phyloP scores from a whole-genome alignment of 2,888 invertebrate species.

The Ommatoiulus sabulosus region DNA sequence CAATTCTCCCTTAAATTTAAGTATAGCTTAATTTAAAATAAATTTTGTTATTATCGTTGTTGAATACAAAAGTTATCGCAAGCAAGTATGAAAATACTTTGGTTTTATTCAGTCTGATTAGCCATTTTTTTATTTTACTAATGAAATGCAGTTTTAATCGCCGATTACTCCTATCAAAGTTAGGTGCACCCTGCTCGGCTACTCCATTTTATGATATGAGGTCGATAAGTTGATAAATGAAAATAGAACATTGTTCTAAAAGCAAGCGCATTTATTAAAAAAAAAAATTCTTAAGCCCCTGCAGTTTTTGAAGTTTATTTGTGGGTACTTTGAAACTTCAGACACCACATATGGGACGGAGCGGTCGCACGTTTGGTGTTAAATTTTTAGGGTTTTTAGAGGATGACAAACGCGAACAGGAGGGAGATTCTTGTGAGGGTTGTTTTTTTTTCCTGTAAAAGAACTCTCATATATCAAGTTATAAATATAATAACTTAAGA shows the following conservation, averaged over 20 bases:
- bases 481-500: neutral
- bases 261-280: neutral
- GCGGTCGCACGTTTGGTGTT: neutral
- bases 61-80: too few relatives aligned
- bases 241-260: neutral
- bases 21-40: too few relatives aligned
- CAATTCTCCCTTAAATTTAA: too few relatives aligned
- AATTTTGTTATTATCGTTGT: too few relatives aligned
- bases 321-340: neutral
- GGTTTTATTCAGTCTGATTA: too few relatives aligned
- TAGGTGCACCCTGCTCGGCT: too few relatives aligned
- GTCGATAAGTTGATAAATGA: too few relatives aligned
- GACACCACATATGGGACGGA: slow-evolving; percentile 1
- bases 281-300: neutral
- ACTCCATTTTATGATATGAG: too few relatives aligned
- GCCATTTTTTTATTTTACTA: too few relatives aligned
- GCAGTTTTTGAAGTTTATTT: neutral
- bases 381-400: neutral
- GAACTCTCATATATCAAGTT: neutral
- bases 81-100: too few relatives aligned
- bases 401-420: neutral
- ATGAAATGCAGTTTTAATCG: too few relatives aligned
- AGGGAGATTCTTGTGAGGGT: neutral
- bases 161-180: too few relatives aligned
- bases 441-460: neutral